phyloP scores from a whole-genome alignment of 2,113 vertebrate genomes.

The Limnothrissa miodon region DNA sequence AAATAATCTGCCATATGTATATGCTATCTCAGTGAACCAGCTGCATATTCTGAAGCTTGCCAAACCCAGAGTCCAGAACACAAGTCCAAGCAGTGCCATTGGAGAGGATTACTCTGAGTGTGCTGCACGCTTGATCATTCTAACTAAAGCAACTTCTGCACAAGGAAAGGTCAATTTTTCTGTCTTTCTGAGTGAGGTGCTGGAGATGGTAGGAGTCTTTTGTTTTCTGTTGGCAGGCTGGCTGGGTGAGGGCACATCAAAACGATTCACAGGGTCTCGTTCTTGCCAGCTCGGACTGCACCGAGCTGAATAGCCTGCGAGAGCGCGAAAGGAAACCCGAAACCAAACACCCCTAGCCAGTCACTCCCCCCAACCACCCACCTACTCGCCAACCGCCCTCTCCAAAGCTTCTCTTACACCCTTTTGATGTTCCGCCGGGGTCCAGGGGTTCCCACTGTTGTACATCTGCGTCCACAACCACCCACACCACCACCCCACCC shows the following conservation, averaged over 20 bases:
- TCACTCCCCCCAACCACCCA: neutral
- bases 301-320: neutral
- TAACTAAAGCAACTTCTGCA: neutral
- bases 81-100: neutral
- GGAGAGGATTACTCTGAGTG: neutral
- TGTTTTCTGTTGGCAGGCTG: neutral
- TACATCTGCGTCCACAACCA: constrained; percentile 32
- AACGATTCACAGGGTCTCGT: neutral
- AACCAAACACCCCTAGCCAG: neutral
- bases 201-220: neutral
- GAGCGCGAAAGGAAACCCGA: neutral
- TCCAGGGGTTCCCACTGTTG: constrained; percentile 35
- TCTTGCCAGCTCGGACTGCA: neutral
- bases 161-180: neutral
- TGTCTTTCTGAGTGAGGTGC: neutral
- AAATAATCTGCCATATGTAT: neutral
- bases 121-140: neutral
- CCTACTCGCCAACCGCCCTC: neutral
- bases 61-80: too few species aligned
- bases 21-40: neutral
- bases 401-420: neutral
- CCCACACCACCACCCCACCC: neutral
- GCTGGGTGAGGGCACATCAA: neutral
- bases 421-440: constrained; percentile 28
- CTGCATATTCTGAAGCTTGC: neutral